A percentile compares a stretch with the other conserved stretches of the same genome.
Conservation (phyloP, 2,797 vertebrate genomes). For the Enteromius viviparus region DNA sequence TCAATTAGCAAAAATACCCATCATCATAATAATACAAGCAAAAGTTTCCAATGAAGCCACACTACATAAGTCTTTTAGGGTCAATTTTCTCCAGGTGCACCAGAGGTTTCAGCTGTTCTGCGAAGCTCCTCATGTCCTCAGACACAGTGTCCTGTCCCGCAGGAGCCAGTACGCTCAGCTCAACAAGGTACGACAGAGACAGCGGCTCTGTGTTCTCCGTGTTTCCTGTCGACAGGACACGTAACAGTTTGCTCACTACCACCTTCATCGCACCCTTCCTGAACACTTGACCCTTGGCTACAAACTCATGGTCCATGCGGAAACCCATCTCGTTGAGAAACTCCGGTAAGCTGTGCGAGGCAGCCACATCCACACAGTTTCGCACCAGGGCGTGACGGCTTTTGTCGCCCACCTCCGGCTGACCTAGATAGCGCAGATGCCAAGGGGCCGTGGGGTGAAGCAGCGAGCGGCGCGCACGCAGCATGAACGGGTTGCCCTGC, state of each 20-base stretch:
- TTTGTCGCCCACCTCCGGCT: conserved; percentile 96
- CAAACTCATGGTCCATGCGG: conserved; percentile 98
- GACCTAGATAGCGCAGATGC: conserved; percentile 95
- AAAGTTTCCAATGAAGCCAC: neutral
- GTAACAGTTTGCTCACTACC: conserved; percentile 93
- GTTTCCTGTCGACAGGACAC: conserved; percentile 89
- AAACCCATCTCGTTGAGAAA: conserved; percentile 98
- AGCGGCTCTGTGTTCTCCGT: conserved; percentile 91
- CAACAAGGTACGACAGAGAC: conserved; percentile 93
- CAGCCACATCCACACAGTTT: conserved; percentile 94
- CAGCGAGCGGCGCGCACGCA: conserved; percentile 89
- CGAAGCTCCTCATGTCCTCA: conserved; percentile 96
- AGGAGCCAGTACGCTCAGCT: conserved; percentile 90
- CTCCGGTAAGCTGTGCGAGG: conserved; percentile 91
- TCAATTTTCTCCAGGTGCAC: conserved; percentile 98
- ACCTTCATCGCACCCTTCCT: conserved; percentile 95
- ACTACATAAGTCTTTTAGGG: conserved; percentile 84
- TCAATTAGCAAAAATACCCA: neutral
- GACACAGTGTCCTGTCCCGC: conserved; percentile 92
- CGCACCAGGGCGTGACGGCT: conserved; percentile 90
- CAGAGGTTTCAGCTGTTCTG: conserved; percentile 93
- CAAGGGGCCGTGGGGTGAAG: conserved; percentile 86
- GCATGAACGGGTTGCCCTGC: conserved; percentile 94
- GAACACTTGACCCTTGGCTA: conserved; percentile 92
- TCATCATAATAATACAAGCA: neutral